Evolutionary conservation across 30 jellyfish, hydroid and myxozoan genomes (phyloP), one percentile per base, ranked within the genome.

Genomic region (Sanderia malayensis): DNA sequence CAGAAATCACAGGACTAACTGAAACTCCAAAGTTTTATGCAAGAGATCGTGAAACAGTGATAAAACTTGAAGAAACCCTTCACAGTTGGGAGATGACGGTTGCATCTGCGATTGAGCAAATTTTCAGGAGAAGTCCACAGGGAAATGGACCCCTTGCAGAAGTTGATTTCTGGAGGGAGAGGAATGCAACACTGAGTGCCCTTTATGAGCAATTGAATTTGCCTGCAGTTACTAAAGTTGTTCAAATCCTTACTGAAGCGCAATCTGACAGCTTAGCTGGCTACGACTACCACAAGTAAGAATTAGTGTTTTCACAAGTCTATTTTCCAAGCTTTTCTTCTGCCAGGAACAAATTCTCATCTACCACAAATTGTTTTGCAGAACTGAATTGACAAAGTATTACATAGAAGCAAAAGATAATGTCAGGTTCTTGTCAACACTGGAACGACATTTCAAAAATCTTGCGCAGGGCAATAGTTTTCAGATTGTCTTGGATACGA

Each of bases 111-210:
- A 94, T 84, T 30, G 98, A 90, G 70, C 87, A 71, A 25, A 89
- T 90, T 15, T 47, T 90, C 6, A 79, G 72, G 44, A 70, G 94
- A 28, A 59, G 86, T 25, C 93, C 98, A 29, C 98, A 83, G 26
- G 94, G 96, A 0, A 72, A 65, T 70, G 96, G 98, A 21, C 98
- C 98, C 44, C 47, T 90, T 31, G 98, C 95, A 4, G 98, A 90
- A 46, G 89, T 90, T 13, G 98, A 90, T 49, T 90, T 90, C 44
- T 90, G 98, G 98, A 67, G 98, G 37, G 98, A 78, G 67, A 73
- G 98, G 25, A 83, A 79, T 73, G 98, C 98, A 19, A 90, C 95
- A 10, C 64, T 90, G 23, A 90, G 98, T 83, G 98, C 96, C 0
- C 70, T 90, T 46, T 84, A 76, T 67, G 98, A 90, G 78, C 98